Base-by-base conservation (phyloP, 1,140 invertebrate genomes). In the Lamellibrachia luymesi region DNA sequence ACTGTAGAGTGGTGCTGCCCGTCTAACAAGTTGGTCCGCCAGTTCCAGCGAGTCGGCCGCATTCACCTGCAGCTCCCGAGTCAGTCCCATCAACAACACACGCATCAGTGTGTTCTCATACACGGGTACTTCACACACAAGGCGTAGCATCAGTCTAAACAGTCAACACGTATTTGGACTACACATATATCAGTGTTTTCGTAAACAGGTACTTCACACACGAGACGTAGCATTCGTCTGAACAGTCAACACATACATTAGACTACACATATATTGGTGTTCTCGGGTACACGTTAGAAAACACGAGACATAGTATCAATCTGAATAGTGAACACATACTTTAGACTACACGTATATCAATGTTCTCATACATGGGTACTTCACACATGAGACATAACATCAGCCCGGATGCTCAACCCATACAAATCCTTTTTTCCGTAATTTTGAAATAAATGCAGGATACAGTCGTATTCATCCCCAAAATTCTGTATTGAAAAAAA, bases 111-210 rank as follows among this genome's bases (percentile, higher is more conserved):
- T 98, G 94, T 98, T 98, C 96, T 99, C 98, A 90, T 96, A 96
- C 38, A 99, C 96, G 2, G 98, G 98, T 22, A 98, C 98, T 96
- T 99, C 98, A 6, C 98, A 98, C 64, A 98, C 98, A 64, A 99
- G 96, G 92, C 98, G 97, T 94, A 99, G 97, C 93, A 98, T 97
- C 50, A 98, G 96, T 38, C 95, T 96, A 93, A 38, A 38, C 50
- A 94, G 92, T 25, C 92, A 90, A 92, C 22, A 92, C 38, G 25
- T 92, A 93, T 50, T 90, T 25, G 91, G 50, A 49, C 5, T 38
- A 51, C 50, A 22, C 38, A 92, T 25, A 49, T 13, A 92, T 89
- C 49, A 92, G 98, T 98, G 94, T 98, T 98, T 96, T 99, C 98
- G 90, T 96, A 96, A 38, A 99, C 96, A 2, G 98, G 98, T 22